Evolutionary conservation across 2,113 vertebrate genomes (phyloP).

Genomic region (Cavia aperea): DNA sequence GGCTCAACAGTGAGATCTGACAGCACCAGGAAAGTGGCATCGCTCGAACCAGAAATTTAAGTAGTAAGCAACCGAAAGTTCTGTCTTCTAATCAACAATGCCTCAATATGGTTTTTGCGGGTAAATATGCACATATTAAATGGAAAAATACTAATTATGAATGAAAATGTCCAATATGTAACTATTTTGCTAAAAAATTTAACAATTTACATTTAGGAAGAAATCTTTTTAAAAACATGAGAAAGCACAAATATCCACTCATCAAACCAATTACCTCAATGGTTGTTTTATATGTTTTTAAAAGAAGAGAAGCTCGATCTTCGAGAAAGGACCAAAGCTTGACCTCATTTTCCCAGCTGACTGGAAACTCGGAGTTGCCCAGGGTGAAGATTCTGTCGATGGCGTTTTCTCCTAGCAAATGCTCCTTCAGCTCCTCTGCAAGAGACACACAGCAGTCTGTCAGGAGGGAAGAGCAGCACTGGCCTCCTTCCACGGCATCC

Average conservation of each 20-base stretch:
- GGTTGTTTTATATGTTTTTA: conserved; percentile 95
- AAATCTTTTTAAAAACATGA: background rate
- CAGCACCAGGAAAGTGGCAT: background rate
- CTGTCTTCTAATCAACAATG: background rate
- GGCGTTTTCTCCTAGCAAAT: conserved; percentile 88
- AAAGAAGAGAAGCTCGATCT: conserved; percentile 90
- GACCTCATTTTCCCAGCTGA: conserved; percentile 98
- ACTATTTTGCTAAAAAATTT: background rate
- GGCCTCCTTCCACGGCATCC: conserved; percentile 19
- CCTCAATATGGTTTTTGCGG: background rate
- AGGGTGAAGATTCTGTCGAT: conserved; percentile 96
- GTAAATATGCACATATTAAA: background rate
- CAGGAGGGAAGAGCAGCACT: conserved; percentile 29
- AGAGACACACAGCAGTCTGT: conserved; percentile 62
- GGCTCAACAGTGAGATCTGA: background rate
- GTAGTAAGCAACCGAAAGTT: background rate
- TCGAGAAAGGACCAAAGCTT: conserved; percentile 98
- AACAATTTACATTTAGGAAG: background rate
- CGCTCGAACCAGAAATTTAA: background rate
- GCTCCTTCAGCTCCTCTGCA: conserved; percentile 93
- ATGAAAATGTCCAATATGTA: background rate
- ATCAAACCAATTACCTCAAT: conserved; percentile 77
- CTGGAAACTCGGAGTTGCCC: conserved; percentile 92
- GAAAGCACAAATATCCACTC: background rate
- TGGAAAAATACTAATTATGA: background rate